Conservation (phyloP, 2,797 vertebrate species). For the Thaleichthys pacificus region DNA sequence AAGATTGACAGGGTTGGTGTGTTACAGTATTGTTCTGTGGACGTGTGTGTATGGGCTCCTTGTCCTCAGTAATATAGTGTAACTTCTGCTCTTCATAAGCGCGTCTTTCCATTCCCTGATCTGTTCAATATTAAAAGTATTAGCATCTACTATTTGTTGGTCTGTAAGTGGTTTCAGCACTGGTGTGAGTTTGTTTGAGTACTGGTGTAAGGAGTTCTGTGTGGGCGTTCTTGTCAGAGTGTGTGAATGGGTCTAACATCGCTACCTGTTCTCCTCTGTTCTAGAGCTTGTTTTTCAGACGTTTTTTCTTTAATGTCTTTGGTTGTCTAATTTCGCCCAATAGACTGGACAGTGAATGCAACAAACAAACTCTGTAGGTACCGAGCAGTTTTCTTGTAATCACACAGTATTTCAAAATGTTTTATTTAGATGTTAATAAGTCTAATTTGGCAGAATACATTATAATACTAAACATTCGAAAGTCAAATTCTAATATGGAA, state of each 20-base stretch:
- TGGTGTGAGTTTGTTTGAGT: conserved; percentile 20
- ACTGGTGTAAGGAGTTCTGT: conserved; percentile 24
- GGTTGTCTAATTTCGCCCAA: neutral
- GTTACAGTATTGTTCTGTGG: neutral
- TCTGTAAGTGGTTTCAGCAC: no score
- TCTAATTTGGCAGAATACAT: no score
- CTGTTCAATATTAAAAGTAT: neutral
- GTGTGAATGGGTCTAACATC: neutral
- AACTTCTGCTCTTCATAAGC: neutral
- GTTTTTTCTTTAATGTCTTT: neutral
- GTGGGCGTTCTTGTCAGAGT: conserved; percentile 15
- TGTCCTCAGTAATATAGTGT: neutral
- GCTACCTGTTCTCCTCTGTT: neutral
- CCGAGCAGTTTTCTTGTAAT: no score
- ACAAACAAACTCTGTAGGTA: no score
- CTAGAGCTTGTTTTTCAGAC: neutral
- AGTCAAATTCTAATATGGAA: no score
- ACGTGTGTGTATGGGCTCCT: conserved; percentile 3
- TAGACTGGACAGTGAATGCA: no score
- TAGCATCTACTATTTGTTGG: no score
- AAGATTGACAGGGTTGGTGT: neutral
- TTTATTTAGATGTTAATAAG: no score
- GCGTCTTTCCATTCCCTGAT: neutral
- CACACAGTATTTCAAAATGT: no score
- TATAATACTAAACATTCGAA: no score